Evolutionary conservation across 1,140 invertebrate species (phyloP), one percentile per base, ranked within the genome.

Genomic region (Drosophila gunungcola): DNA sequence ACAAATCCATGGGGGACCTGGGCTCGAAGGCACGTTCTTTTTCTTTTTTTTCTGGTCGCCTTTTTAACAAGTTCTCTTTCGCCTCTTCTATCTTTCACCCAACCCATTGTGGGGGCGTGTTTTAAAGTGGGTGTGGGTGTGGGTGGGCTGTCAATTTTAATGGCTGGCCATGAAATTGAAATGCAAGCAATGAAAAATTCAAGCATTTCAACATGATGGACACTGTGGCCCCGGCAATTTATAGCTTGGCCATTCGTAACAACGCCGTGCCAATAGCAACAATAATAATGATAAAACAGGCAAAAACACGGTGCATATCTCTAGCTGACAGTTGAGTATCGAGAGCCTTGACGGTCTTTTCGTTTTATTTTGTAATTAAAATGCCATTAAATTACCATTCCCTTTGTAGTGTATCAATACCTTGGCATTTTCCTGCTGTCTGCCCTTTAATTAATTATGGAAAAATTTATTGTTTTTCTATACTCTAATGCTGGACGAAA

Each of bases 131-230:
- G 27, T 2, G 12, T 25, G 9, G 13, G 25, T 62, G 62, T 61
- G 55, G 46, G 58, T 48, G 64, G 60, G 41, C 67, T 79, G 76
- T 88, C 84, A 89, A 80, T 88, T 83, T 89, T 83, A 89, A 88
- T 88, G 84, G 79, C 52, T 67, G 79, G 75, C 84, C 83, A 88
- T 88, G 80, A 88, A 88, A 88, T 73, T 80, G 83, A 83, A 89
- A 83, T 88, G 83, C 83, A 80, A 76, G 79, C 84, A 67, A 88
- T 88, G 84, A 77, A 89, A 88, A 89, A 83, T 88, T 79, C 63
- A 89, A 80, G 79, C 84, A 79, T 88, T 88, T 88, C 84, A 88
- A 77, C 84, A 83, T 89, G 84, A 88, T 89, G 84, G 84, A 88
- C 83, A 88, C 84, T 63, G 68, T 62, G 69, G 62, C 45, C 57